Base-by-base conservation (phyloP, 1,140 invertebrate species). In the Episyrphus balteatus region DNA sequence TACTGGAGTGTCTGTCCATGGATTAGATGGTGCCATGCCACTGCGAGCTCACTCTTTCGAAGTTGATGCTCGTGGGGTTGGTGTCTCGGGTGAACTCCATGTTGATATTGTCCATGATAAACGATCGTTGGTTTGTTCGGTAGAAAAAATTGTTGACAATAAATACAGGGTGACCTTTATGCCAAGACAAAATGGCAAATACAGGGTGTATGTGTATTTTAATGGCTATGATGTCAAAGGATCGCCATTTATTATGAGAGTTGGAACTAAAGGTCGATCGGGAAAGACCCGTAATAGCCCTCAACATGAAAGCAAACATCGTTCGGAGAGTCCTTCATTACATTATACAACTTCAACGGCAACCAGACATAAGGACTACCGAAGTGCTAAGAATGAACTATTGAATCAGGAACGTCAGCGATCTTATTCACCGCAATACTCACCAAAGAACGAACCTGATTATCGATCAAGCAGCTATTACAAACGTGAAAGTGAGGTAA, bases 151-250 rank as follows among this genome's bases (percentile, higher is more conserved):
- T 36, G 84, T 84, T 10, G 75, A 80, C 39, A 84, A 86, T 44
- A 79, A 86, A 46, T 93, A 96, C 56, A 76, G 84, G 15, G 84
- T 96, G 3, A 85, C 88, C 10, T 94, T 98, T 57, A 84, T 87
- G 52, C 93, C 95, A 1, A 78, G 83, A 46, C 82, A 88, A 38
- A 80, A 86, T 39, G 95, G 94, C 38, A 92, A 92, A 68, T 95
- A 98, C 69, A 78, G 86, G 43, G 78, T 80, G 31, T 92, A 94
- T 61, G 81, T 96, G 13, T 93, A 92, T 58, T 98, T 96, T 66
- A 98, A 97, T 68, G 90, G 90, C 5, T 86, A 86, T 53, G 92
- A 96, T 60, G 88, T 98, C n/a, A 88, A 89, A 75, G 92, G 93
- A 68, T 83, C 81, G 12, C 84, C 85, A 2, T 86, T 86, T 55